phyloP scores from a whole-genome alignment of 2,888 invertebrate species.

The Mythimna impura region DNA sequence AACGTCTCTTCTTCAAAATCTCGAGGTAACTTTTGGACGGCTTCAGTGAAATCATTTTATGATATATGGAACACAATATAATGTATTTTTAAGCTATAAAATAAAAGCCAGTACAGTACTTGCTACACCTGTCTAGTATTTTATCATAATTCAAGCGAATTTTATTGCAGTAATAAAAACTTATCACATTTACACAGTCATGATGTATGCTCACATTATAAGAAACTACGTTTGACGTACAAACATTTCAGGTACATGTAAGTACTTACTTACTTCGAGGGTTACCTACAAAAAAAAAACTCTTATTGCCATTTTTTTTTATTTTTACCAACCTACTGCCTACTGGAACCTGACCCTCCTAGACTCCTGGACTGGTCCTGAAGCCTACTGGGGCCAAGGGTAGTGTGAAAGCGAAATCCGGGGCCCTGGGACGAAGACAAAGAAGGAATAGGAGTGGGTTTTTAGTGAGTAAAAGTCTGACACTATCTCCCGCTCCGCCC shows the following conservation, averaged over 20 bases:
- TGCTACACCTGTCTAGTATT: slow-evolving; percentile 21
- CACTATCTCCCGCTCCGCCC: no score
- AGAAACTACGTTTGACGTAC: not conserved
- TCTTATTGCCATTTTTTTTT: no score
- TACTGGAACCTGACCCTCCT: no score
- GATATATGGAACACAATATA: slow-evolving; percentile 3
- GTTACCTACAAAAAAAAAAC: no score
- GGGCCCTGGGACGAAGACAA: no score
- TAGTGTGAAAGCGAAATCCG: no score
- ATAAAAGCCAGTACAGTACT: slow-evolving; percentile 17
- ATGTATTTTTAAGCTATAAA: slow-evolving; percentile 15
- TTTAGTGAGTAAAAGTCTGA: no score
- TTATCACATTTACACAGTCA: slow-evolving; percentile 41
- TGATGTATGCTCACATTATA: not conserved
- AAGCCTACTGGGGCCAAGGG: no score
- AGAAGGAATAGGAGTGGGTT: no score
- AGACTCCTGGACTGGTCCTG: no score
- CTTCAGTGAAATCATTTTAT: not conserved
- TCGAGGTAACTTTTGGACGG: not conserved
- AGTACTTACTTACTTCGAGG: no score
- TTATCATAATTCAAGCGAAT: slow-evolving; percentile 21
- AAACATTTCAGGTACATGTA: not conserved
- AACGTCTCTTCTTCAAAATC: not conserved
- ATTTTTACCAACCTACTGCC: no score
- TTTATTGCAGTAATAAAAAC: slow-evolving; percentile 27